A percentile compares a stretch with the other conserved stretches of the same genome.
Conservation (phyloP, 1,140 invertebrate genomes). For the Drosophila nannoptera region DNA sequence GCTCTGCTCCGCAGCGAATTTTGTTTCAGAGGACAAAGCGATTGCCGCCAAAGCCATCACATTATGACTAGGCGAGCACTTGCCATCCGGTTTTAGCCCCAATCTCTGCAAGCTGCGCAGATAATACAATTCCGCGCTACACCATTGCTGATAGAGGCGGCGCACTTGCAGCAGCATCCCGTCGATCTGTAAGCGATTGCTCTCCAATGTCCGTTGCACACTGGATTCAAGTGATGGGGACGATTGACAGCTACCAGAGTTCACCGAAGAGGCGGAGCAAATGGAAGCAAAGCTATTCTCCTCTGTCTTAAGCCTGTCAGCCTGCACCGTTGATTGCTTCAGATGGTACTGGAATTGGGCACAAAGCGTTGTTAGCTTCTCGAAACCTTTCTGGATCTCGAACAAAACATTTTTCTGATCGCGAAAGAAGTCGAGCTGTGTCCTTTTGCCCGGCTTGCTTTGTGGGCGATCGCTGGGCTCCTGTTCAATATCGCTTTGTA, state of each 20-base stretch:
- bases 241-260: neutral
- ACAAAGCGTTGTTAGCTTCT: slow-evolving; percentile 46
- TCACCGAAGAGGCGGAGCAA: too few species aligned
- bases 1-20: neutral
- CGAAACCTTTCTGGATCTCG: slow-evolving; percentile 50
- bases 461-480: neutral
- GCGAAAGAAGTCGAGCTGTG: slow-evolving; percentile 35
- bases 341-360: slow-evolving; percentile 49
- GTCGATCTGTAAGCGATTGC: slow-evolving; percentile 42
- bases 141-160: slow-evolving; percentile 58
- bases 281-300: neutral
- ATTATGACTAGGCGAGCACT: slow-evolving; percentile 41
- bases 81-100: slow-evolving; percentile 34
- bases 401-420: slow-evolving; percentile 54
- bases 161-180: slow-evolving; percentile 48
- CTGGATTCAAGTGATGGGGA: slow-evolving; percentile 36
- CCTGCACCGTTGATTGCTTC: neutral
- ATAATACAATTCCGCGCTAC: slow-evolving; percentile 62
- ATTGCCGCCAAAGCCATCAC: slow-evolving; percentile 67
- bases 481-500: slow-evolving; percentile 18
- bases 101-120: slow-evolving; percentile 56
- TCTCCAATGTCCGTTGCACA: slow-evolving; percentile 44
- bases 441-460: slow-evolving; percentile 5
- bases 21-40: slow-evolving; percentile 51
- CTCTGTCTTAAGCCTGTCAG: neutral